phyloP scores from a whole-genome alignment of 2,888 invertebrate genomes.

The Drosophila lutescens region DNA sequence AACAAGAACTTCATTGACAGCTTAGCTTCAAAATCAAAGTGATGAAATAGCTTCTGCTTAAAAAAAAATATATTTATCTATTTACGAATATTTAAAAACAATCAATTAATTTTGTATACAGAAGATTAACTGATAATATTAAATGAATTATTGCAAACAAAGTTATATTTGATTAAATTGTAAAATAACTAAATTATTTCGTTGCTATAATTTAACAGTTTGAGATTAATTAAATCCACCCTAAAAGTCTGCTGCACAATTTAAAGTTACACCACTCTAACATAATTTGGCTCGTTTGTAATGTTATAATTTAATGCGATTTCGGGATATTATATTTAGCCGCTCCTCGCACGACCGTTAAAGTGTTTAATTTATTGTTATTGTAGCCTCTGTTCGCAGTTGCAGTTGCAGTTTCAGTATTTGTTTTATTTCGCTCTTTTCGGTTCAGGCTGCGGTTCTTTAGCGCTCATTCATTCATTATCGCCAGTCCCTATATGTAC shows the following conservation, averaged over 20 bases:
- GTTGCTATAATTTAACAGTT: background rate
- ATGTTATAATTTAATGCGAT: slow-evolving; percentile 39
- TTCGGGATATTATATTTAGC: slow-evolving; percentile 23
- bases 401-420: slow-evolving; percentile 61
- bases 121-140: too few relatives aligned
- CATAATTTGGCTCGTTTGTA: slow-evolving; percentile 29
- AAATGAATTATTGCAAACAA: background rate
- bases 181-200: too few relatives aligned
- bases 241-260: slow-evolving; percentile 9
- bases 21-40: too few relatives aligned
- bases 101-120: too few relatives aligned
- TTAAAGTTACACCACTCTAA: slow-evolving; percentile 1
- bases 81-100: too few relatives aligned
- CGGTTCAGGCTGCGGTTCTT: slow-evolving; percentile 75
- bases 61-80: too few relatives aligned
- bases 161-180: too few relatives aligned
- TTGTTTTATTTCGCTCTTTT: slow-evolving; percentile 59
- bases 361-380: slow-evolving; percentile 77
- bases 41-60: too few relatives aligned
- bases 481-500: slow-evolving; percentile 44
- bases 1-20: too few relatives aligned
- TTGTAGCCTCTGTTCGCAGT: slow-evolving; percentile 32
- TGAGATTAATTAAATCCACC: background rate
- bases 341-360: slow-evolving; percentile 70
- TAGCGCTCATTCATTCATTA: slow-evolving; percentile 76